These are phyloP conservation scores for Drosophila neutralis DNA, from an alignment of 2,888 invertebrate species.

Conservation along the genomic window DNA sequence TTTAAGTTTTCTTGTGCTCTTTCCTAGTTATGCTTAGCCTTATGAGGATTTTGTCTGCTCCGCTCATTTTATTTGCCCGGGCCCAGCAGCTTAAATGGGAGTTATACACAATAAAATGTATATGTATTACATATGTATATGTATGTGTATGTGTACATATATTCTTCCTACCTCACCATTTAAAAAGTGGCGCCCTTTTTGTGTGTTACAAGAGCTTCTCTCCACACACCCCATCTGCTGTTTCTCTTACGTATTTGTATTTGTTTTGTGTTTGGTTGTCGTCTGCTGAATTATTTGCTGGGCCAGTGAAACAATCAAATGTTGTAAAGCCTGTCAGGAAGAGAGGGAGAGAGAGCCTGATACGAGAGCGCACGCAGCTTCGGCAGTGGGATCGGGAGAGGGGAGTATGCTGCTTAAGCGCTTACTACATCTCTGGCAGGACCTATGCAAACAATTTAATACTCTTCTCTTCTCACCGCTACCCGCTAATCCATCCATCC, in stretches of 20 bases:
- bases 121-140: constrained; percentile 24
- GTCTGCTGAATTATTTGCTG: constrained; percentile 75
- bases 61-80: constrained; percentile 63
- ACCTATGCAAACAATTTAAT: constrained; percentile 68
- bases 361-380: constrained; percentile 16
- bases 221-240: constrained; percentile 25
- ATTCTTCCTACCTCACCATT: constrained; percentile 74
- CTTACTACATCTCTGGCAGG: constrained; percentile 66
- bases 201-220: constrained; percentile 45
- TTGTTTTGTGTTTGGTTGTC: constrained; percentile 51
- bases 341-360: constrained; percentile 25
- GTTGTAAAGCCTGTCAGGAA: constrained; percentile 31
- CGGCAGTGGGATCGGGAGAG: constrained; percentile 11
- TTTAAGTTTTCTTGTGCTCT: constrained; percentile 33
- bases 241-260: constrained; percentile 17
- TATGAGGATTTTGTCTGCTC: constrained; percentile 43
- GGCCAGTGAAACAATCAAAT: constrained; percentile 64
- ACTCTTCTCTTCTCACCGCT: constrained; percentile 13
- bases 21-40: constrained; percentile 38
- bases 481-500: constrained; percentile 20
- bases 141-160: constrained; percentile 23
- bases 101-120: constrained; percentile 39
- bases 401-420: constrained; percentile 55
- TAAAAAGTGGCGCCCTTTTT: constrained; percentile 79
- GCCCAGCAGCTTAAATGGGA: constrained; percentile 39